Evolutionary conservation across 92 coral and sea anemone genomes (phyloP).

Genomic region (Epizoanthus illoricatus): DNA sequence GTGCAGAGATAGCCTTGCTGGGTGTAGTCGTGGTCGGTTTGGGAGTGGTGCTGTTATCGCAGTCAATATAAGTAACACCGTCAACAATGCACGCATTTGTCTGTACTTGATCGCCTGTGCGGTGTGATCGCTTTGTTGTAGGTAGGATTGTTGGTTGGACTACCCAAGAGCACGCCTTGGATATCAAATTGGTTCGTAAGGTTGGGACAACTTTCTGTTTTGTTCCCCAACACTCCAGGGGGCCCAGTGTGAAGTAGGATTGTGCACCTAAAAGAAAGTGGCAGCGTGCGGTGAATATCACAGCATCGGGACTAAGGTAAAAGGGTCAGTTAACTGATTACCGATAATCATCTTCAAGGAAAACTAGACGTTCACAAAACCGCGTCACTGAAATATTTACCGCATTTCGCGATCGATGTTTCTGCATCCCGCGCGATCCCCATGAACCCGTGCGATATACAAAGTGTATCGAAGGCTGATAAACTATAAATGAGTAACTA

Average conservation of each 20-base stretch:
- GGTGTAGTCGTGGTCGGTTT: slow-evolving; percentile 9
- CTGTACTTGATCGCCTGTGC: background rate
- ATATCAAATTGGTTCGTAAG: slow-evolving; percentile 28
- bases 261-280: slow-evolving; percentile 30
- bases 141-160: slow-evolving; percentile 50
- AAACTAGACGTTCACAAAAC: too few relatives aligned
- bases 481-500: too few relatives aligned
- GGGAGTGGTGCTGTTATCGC: slow-evolving; percentile 2
- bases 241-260: slow-evolving; percentile 74
- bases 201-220: slow-evolving; percentile 10
- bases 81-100: background rate
- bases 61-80: background rate
- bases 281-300: too few relatives aligned
- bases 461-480: too few relatives aligned
- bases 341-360: too few relatives aligned
- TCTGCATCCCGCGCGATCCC: too few relatives aligned
- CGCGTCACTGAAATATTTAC: too few relatives aligned
- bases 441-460: too few relatives aligned
- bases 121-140: background rate
- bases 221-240: slow-evolving; percentile 92
- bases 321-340: too few relatives aligned
- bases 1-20: background rate
- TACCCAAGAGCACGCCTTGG: slow-evolving; percentile 44
- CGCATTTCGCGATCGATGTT: too few relatives aligned
- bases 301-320: too few relatives aligned